Conservation (phyloP, 2,113 vertebrate species). For the Phylloscopus trochiloides region DNA sequence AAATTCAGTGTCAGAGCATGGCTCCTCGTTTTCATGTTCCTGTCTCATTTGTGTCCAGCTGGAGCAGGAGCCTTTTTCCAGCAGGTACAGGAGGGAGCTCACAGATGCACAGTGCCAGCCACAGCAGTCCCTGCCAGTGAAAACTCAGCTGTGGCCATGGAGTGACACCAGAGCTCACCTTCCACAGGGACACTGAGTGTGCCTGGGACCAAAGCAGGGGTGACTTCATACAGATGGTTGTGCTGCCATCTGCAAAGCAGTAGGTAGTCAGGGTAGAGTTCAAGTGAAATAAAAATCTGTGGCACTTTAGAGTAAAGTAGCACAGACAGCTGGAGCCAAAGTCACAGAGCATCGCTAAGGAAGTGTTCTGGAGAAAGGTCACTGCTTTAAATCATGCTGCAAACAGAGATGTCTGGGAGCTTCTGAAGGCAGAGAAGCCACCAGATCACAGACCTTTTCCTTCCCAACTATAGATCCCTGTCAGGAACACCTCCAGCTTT, state of each 20-base stretch:
- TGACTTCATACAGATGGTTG: background rate
- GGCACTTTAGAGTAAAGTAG: background rate
- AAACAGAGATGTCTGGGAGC: background rate
- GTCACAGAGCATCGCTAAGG: fast-evolving
- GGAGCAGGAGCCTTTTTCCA: background rate
- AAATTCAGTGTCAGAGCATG: background rate
- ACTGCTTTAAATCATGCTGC: background rate
- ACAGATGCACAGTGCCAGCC: background rate
- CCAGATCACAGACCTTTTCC: background rate
- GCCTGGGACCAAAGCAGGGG: background rate
- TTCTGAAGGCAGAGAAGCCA: background rate
- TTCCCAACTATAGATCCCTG: background rate
- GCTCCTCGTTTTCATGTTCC: background rate
- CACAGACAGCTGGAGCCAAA: background rate
- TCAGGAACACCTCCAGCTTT: background rate
- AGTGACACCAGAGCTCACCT: fast-evolving
- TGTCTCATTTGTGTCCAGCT: background rate
- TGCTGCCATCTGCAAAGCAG: background rate
- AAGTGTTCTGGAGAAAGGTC: background rate
- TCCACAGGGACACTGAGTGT: background rate
- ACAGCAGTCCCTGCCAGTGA: background rate
- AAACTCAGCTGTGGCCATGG: background rate
- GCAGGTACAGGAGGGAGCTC: background rate
- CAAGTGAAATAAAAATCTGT: background rate
- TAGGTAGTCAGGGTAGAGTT: background rate